A percentile compares a stretch with the other conserved stretches of the same genome.
Conservation (phyloP, 2,113 vertebrate genomes). For the Neodon shergylaensis region DNA sequence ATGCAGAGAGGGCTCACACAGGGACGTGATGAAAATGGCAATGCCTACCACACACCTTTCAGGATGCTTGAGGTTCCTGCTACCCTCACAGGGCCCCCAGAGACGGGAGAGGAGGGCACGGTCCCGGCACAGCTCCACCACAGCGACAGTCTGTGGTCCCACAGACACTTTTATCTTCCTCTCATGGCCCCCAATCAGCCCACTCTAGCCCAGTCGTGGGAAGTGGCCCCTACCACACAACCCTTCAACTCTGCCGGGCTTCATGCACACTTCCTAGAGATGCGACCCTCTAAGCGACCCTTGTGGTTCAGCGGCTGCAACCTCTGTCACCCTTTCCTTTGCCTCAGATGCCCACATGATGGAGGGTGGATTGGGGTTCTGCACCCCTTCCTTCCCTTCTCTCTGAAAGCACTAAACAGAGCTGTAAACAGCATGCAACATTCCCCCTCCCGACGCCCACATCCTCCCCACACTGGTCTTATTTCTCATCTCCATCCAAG, state of each 20-base stretch:
- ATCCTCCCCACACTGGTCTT: not conserved
- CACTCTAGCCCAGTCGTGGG: constrained; percentile 25
- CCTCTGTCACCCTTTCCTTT: constrained; percentile 68
- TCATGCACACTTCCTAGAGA: constrained; percentile 62
- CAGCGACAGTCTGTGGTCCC: constrained; percentile 71
- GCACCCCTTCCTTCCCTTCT: not conserved
- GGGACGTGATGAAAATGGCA: not conserved
- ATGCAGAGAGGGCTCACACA: not conserved
- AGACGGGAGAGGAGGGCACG: constrained; percentile 53
- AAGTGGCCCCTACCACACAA: constrained; percentile 21
- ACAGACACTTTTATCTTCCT: constrained; percentile 69
- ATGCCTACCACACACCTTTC: not conserved
- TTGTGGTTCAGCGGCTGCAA: constrained; percentile 70
- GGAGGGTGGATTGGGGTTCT: not conserved
- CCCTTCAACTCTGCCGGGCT: not conserved
- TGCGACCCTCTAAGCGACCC: constrained; percentile 54
- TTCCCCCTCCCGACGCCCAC: not conserved
- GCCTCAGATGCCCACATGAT: constrained; percentile 41
- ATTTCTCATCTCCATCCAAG: not conserved
- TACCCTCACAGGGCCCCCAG: not conserved
- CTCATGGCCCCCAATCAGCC: constrained; percentile 19
- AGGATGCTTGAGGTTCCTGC: not conserved
- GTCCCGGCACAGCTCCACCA: constrained; percentile 56
- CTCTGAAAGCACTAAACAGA: not conserved
- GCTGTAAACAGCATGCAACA: not conserved